Evolutionary conservation across 2,113 vertebrate species (phyloP), one percentile per base, ranked within the genome.

Genomic region (Pholis gunnellus): DNA sequence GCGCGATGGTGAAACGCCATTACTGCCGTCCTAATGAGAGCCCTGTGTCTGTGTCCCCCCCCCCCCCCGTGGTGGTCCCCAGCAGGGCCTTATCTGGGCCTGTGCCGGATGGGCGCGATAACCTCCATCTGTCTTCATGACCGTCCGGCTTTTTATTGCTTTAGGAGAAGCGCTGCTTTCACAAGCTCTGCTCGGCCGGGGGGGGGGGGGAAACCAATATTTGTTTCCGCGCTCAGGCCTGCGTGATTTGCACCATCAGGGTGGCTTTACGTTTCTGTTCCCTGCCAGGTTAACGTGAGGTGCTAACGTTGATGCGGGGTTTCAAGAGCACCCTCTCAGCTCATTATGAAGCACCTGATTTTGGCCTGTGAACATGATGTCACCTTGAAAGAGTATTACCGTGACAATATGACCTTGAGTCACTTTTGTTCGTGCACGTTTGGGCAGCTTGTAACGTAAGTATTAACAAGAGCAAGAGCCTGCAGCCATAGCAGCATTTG

Each of bases 111-210:
- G 10, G 71, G 48, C 9, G 11, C 89, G 88, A 93, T 94, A 89
- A 90, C 87, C 82, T 80, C 90, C 90, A 94, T 94, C 88, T 90
- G 87, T 95, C 93, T 94, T 92, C 92, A 93, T 94, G 88, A 93
- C 86, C 91, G 93, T 93, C 94, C 25, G 72, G 4, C 34, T 85
- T 86, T 86, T 92, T 90, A 93, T 91, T 91, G 84, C 88, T 91
- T 91, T 89, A 82, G 84, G 71, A 91, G 86, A 89, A 89, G 64
- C 70, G 79, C 64, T 81, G 85, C 80, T 88, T 83, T 78, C 76
- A 75, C 73, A 81, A 83, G 57, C 79, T 56, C 63, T 27, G 63
- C 83, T 80, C 20, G 5, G 34, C 78, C 38, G n/a, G n/a, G n/a
- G n/a, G n/a, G n/a, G n/a, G n/a, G 27, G n/a, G 42, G 86, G 31